Evolutionary conservation across 2,797 vertebrate genomes (phyloP), one percentile per base, ranked within the genome.

Genomic region (Cebuella pygmaea): DNA sequence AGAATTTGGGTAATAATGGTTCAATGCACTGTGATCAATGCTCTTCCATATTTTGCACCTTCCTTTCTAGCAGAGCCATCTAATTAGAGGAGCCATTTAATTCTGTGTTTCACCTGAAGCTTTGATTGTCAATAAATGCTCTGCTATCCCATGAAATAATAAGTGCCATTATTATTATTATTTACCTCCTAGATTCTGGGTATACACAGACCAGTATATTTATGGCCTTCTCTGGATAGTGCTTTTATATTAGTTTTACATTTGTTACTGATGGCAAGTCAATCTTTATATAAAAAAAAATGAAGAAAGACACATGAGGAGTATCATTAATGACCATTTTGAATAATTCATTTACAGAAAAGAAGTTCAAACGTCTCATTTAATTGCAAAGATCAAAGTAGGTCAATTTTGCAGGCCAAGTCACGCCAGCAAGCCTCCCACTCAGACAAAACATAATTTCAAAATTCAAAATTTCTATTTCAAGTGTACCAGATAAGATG

Each of bases 1-100:
- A 50, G 26, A 93, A 91, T 95, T 93, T 93, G 67, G 59, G 84
- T 96, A 98, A 97, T 83, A 96, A 97, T 97, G 91, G 91, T 74
- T 36, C 48, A 97, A 10, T 57, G 59, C 81, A 92, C 93, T 57
- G 70, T 0, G 41, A 89, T 67, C 94, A 79, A 4, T 67, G 61
- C 61, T n/a, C 14, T 67, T 67, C 33, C 61, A 90, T 67, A 19
- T 97, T 67, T 94, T 39, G 61, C 39, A 26, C 74, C 79, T 96
- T 96, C 41, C 33, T 92, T 93, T 91, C 67, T 6, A 13, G 70
- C 64, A 8, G 61, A 67, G 33, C 33, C 61, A 67, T 19, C 61
- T n/a, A 67, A 84, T 64, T 92, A 87, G 72, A 96, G 93, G 93
- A 80, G 0, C 55, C 61, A 67, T n/a, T n/a, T 86, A 55, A 95